Evolutionary conservation across 2,113 vertebrate genomes (phyloP), one percentile per base, ranked within the genome.

Genomic region (Maccullochella peelii): DNA sequence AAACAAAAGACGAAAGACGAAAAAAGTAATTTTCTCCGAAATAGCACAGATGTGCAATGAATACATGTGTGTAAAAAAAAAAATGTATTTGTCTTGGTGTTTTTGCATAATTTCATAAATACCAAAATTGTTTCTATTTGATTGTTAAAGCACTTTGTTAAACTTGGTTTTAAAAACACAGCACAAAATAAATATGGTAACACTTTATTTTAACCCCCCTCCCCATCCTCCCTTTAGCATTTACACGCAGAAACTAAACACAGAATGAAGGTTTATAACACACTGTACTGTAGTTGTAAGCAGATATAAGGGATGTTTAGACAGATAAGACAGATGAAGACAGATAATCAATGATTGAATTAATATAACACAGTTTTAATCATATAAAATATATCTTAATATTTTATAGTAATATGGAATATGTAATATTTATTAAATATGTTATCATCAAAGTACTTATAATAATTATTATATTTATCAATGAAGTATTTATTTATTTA

Each of bases 21-120:
- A 72, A 30, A 16, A 61, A 21, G n/a, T 57, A 8, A 47, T 76
- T 77, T 69, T 23, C 30, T 58, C 67, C 61, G 49, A 69, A 85
- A 65, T 40, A 54, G 52, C 30, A 14, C 40, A 69, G 23, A 82
- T 52, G 57, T 69, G 55, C 71, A 83, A 85, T 71, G 2, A 49
- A 36, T 44, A 62, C 71, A 69, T 82, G 38, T n/a, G n/a, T n/a
- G n/a, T n/a, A n/a, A n/a, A n/a, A n/a, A n/a, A n/a, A n/a, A n/a
- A n/a, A n/a, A n/a, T n/a, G n/a, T n/a, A n/a, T n/a, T n/a, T n/a
- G n/a, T n/a, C n/a, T 33, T 33, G 30, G 4, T 33, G 30, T 33
- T 33, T 33, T 33, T 33, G 30, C 30, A 33, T 33, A 15, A 42
- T 44, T 47, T 47, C 27, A 50, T 62, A 9, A 42, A 57, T 18